Evolutionary conservation across 2,797 vertebrate species (phyloP).

Genomic region (Coregonus ussuriensis): DNA sequence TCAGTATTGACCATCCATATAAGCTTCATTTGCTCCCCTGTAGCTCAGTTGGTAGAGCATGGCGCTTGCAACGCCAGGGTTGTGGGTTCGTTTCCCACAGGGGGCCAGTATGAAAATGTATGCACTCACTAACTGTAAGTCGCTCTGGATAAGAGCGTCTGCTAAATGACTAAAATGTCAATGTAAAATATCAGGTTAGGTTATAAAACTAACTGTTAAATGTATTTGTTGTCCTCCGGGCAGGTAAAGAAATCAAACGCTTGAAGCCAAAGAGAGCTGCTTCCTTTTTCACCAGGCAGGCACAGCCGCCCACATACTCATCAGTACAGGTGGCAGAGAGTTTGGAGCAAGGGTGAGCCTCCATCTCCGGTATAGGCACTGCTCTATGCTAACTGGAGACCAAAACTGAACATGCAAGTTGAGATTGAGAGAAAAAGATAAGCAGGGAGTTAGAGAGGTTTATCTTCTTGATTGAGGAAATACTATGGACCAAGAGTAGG

Average conservation of each 20-base stretch:
- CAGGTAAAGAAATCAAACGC: constrained; percentile 89
- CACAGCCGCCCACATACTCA: constrained; percentile 73
- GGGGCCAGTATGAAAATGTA: no score
- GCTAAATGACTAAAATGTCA: no score
- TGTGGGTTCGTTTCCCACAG: no score
- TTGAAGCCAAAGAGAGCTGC: constrained; percentile 87
- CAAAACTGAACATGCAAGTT: constrained; percentile 73
- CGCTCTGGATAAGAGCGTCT: no score
- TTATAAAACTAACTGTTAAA: not conserved
- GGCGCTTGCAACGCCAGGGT: no score
- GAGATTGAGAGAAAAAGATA: constrained; percentile 53
- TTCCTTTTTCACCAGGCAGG: constrained; percentile 87
- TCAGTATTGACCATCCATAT: not conserved
- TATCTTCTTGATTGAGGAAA: constrained; percentile 53
- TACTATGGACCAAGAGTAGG: constrained; percentile 73
- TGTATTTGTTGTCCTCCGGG: constrained; percentile 21
- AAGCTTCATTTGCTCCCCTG: not conserved
- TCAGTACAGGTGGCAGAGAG: constrained; percentile 81
- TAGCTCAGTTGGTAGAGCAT: no score
- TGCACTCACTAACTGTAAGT: no score
- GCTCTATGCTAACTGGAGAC: constrained; percentile 57
- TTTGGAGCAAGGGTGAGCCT: constrained; percentile 80
- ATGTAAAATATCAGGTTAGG: not conserved
- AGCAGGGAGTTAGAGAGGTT: constrained; percentile 37
- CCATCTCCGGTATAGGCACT: not conserved